phyloP scores from a whole-genome alignment of 2,888 invertebrate genomes.

The Xestia ashworthii region DNA sequence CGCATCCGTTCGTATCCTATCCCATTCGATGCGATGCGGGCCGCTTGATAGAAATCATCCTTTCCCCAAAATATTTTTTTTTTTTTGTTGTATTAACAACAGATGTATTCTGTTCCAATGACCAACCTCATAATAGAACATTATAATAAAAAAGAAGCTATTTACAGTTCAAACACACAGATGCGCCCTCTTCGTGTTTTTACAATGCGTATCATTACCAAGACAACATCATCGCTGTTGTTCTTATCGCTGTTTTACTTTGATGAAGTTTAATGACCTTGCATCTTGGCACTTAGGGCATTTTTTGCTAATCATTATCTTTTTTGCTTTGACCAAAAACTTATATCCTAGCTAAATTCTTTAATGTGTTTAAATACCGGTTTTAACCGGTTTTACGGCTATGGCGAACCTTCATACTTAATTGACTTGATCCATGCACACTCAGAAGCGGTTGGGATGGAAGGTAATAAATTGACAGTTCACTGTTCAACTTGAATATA shows the following conservation, averaged over 20 bases:
- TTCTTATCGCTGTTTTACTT: conserved; percentile 16
- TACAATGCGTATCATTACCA: conserved; percentile 15
- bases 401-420: conserved; percentile 6
- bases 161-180: not conserved
- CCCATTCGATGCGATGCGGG: too few relatives aligned
- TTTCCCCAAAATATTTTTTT: too few relatives aligned
- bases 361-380: conserved; percentile 18
- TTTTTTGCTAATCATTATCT: conserved; percentile 26
- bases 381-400: conserved; percentile 9
- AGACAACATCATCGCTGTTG: conserved; percentile 22
- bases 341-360: conserved; percentile 17
- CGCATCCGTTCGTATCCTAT: too few relatives aligned
- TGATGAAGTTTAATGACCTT: conserved; percentile 55
- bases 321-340: conserved; percentile 44
- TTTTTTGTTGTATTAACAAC: too few relatives aligned
- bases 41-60: too few relatives aligned
- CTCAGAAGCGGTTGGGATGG: not conserved
- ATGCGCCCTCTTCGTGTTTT: conserved; percentile 27
- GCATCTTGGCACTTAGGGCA: conserved; percentile 8
- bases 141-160: not conserved
- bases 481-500: conserved; percentile 13
- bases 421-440: conserved; percentile 21
- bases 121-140: not conserved
- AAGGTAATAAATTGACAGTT: not conserved
- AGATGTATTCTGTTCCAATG: not conserved